Evolutionary conservation across 2,797 vertebrate species (phyloP).

Genomic region (Pyrocephalus nanus): DNA sequence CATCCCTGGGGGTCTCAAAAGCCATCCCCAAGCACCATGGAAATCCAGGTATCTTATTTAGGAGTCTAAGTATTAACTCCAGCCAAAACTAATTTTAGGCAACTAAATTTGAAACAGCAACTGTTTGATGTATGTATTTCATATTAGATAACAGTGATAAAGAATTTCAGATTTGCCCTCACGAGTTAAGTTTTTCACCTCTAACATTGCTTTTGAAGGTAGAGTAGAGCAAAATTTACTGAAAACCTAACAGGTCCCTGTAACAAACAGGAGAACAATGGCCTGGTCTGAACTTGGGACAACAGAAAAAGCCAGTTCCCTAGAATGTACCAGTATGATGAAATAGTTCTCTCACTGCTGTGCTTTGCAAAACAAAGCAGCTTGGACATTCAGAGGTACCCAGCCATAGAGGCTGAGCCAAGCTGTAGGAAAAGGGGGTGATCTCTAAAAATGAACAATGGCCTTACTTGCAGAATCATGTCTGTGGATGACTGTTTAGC

Average conservation of each 20-base stretch:
- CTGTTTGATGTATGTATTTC: accelerated
- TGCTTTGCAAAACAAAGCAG: background rate
- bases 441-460: background rate
- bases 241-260: background rate
- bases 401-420: background rate
- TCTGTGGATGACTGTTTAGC: background rate
- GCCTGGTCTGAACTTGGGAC: background rate
- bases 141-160: background rate
- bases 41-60: background rate
- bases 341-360: background rate
- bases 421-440: background rate
- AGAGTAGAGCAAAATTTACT: background rate
- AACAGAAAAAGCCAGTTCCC: background rate
- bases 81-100: background rate
- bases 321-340: background rate
- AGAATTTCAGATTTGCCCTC: background rate
- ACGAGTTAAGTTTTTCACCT: background rate
- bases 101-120: background rate
- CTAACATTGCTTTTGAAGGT: background rate
- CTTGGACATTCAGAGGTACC: background rate
- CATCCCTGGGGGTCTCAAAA: background rate
- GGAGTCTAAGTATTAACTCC: background rate
- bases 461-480: background rate
- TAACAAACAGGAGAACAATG: background rate
- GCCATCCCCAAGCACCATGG: background rate